phyloP scores from a whole-genome alignment of 2,113 vertebrate species.

The Myiopsitta monachus region DNA sequence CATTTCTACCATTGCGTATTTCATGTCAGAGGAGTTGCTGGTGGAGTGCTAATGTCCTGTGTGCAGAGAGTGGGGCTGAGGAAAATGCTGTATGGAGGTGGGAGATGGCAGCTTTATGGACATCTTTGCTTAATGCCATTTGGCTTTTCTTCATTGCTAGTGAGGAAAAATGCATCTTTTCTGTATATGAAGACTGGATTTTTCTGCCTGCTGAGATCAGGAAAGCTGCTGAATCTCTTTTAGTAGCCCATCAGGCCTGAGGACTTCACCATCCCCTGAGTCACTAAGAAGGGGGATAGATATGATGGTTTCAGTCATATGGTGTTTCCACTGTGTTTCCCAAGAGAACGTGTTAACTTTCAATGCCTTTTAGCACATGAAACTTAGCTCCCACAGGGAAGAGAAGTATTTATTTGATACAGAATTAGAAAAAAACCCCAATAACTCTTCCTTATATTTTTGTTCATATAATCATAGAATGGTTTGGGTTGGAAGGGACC shows the following conservation, averaged over 20 bases:
- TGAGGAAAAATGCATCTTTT: neutral
- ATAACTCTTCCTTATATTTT: conserved; percentile 25
- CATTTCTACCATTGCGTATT: neutral
- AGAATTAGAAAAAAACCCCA: neutral
- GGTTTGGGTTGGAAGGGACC: neutral
- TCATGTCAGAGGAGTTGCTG: neutral
- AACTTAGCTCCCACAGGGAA: conserved; percentile 31
- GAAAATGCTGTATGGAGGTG: neutral
- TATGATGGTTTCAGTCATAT: neutral
- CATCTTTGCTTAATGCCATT: neutral
- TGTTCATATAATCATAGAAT: neutral
- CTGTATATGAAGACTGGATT: neutral
- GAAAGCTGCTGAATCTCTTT: neutral
- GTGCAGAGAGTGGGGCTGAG: neutral
- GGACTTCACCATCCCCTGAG: neutral
- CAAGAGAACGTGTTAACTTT: neutral
- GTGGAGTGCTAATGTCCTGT: neutral
- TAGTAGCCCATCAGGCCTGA: neutral
- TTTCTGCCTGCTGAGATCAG: neutral
- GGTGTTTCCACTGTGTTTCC: neutral
- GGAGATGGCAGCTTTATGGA: neutral
- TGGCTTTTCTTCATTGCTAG: neutral
- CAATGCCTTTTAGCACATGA: conserved; percentile 48
- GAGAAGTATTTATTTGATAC: neutral
- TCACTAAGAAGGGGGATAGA: neutral